Conservation (phyloP, 1,140 invertebrate genomes). For the Papilio glaucus region DNA sequence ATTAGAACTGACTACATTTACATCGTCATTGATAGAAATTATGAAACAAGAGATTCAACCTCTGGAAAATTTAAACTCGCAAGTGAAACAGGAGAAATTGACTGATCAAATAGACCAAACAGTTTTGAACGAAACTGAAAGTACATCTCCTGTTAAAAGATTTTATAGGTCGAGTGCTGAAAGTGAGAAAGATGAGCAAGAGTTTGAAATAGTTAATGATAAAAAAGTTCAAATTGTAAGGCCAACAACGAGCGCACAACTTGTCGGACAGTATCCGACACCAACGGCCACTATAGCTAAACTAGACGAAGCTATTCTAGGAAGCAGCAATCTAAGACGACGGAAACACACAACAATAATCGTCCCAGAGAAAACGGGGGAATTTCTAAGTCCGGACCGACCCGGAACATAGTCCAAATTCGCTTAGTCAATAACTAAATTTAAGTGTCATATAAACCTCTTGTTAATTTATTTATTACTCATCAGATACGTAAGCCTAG, state of each 20-base stretch:
- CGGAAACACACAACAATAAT: conserved; percentile 52
- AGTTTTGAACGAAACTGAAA: conserved; percentile 53
- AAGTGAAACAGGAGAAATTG: conserved; percentile 56
- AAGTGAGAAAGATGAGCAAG: conserved; percentile 54
- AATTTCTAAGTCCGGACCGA: conserved; percentile 49
- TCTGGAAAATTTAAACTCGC: conserved; percentile 45
- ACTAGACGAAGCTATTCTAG: conserved; percentile 67
- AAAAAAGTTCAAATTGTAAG: conserved; percentile 72
- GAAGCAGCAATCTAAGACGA: conserved; percentile 51
- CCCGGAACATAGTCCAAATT: conserved; percentile 64
- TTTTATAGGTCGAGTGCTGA: conserved; percentile 77
- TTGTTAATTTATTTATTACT: conserved; percentile 78
- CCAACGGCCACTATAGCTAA: conserved; percentile 60
- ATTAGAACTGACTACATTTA: conserved; percentile 45
- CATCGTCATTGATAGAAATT: conserved; percentile 53
- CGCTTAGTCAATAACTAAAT: conserved; percentile 63
- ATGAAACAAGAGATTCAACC: conserved; percentile 64
- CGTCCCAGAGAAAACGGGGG: conserved; percentile 52
- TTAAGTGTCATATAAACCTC: conserved; percentile 69
- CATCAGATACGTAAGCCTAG: conserved; percentile 59
- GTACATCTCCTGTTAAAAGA: conserved; percentile 57
- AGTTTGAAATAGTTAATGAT: conserved; percentile 66
- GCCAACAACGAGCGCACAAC: conserved; percentile 54
- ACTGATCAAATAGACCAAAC: conserved; percentile 62
- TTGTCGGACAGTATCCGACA: conserved; percentile 60